These are phyloP conservation scores for Peucedramus taeniatus DNA, from an alignment of 2,113 vertebrate genomes.

Conservation along the genomic window DNA sequence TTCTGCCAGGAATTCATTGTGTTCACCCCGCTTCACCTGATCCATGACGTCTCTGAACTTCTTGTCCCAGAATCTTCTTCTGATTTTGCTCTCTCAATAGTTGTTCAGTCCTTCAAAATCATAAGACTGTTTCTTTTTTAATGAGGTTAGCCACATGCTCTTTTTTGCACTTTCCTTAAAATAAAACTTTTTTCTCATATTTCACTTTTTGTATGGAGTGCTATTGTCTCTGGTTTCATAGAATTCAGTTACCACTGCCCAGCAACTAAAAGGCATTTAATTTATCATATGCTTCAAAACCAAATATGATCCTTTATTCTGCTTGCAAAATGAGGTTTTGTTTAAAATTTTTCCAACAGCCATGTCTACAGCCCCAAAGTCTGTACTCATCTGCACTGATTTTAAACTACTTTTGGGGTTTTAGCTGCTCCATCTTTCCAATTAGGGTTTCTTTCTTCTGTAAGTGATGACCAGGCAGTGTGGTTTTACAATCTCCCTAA, in stretches of 20 bases:
- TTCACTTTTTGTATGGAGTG: not conserved
- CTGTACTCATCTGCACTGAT: not conserved
- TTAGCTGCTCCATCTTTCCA: not conserved
- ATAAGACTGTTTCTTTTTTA: not conserved
- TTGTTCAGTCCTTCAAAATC: not conserved
- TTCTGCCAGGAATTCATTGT: not conserved
- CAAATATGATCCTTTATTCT: not conserved
- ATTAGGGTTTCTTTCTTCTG: not conserved
- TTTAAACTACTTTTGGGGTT: not conserved
- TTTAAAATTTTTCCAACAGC: not conserved
- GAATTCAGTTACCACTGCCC: not conserved
- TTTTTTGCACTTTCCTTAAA: not conserved
- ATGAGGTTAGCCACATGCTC: not conserved
- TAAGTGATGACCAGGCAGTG: not conserved
- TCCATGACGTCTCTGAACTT: rapidly evolving
- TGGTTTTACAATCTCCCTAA: not conserved
- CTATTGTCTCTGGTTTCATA: not conserved
- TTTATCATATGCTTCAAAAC: not conserved
- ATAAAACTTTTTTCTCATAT: not conserved
- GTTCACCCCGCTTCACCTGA: rapidly evolving
- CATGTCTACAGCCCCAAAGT: not conserved
- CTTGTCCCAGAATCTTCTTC: not conserved
- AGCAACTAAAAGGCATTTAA: not conserved
- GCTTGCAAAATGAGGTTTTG: not conserved
- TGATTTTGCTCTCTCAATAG: not conserved